Base-by-base conservation (phyloP, 2,797 vertebrate genomes). In the Parambassis ranga region DNA sequence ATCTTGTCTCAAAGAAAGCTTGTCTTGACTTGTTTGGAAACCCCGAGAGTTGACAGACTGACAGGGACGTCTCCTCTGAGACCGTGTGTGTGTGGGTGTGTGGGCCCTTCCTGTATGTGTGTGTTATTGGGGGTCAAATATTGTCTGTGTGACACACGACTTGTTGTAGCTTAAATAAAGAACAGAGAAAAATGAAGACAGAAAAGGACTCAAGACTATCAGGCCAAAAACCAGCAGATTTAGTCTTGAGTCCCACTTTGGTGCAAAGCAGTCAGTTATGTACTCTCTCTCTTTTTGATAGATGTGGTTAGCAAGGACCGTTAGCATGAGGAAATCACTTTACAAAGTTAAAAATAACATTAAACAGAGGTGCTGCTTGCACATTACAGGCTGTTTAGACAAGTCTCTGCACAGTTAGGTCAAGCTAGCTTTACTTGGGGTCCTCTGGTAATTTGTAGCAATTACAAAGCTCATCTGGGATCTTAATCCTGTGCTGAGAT, bases 21-120 rank as follows among this genome's bases (percentile, higher is more conserved):
- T 53, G 60, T 82, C 69, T 77, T 71, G 74, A 71, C 70, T 78
- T 79, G 75, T 83, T 72, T 75, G 61, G 72, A 75, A 81, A 77
- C 71, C 81, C 71, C 19, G 16, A 65, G 80, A 75, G 79, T 43
- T 75, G 77, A 81, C 79, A 64, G 76, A 77, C 60, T 87, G 83
- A 86, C 84, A 83, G 77, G 35, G 38, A 67, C 32, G 28, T 46
- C 60, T 73, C 84, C 73, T 10, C 51, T 2, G 79, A 83, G 84
- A 75, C 57, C 64, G 61, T 52, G 65, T 79, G 72, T 75, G 59
- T 27, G 19, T 8, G 33, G 33, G 58, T 57, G 49, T 68, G 35
- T 60, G 31, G 65, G 7, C 52, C 3, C 5, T 14, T 33, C 4
- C 1, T 3, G 4, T 65, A 6, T 58, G 2, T 58, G 59, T 59